phyloP scores from a whole-genome alignment of 2,888 invertebrate genomes.

The Cartodere bifasciata region DNA sequence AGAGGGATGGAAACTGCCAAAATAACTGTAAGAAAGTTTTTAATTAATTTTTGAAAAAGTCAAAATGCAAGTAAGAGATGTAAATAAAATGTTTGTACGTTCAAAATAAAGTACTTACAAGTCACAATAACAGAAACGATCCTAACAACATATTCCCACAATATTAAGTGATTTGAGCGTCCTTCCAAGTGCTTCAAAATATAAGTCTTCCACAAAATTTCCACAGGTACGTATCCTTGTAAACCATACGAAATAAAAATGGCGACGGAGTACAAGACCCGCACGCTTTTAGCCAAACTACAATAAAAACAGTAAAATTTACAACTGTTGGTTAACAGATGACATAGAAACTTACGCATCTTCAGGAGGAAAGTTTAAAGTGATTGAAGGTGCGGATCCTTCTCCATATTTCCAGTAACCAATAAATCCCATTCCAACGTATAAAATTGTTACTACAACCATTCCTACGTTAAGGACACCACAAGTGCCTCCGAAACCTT shows the following conservation, averaged over 20 bases:
- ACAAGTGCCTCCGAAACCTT: constrained; percentile 58
- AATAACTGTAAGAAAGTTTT: constrained; percentile 44
- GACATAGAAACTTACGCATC: constrained; percentile 37
- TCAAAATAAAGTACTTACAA: constrained; percentile 29
- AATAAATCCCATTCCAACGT: constrained; percentile 67
- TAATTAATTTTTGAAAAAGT: too few species aligned
- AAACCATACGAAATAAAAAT: constrained; percentile 76
- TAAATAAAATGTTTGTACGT: too few species aligned
- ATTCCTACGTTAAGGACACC: constrained; percentile 79
- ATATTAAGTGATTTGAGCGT: constrained; percentile 20
- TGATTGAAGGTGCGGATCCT: constrained; percentile 58
- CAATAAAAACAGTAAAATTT: constrained; percentile 13
- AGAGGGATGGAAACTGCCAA: constrained; percentile 58
- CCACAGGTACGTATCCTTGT: constrained; percentile 81
- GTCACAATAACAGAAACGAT: constrained; percentile 31
- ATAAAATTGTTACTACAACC: constrained; percentile 61
- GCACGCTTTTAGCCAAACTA: constrained; percentile 52
- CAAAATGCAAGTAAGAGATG: too few species aligned
- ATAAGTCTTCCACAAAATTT: constrained; percentile 55
- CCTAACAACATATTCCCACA: constrained; percentile 32
- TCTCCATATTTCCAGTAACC: constrained; percentile 75
- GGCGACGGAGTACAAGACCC: constrained; percentile 49
- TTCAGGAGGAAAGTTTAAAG: constrained; percentile 60
- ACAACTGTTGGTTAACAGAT: background rate
- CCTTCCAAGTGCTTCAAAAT: constrained; percentile 29